These are phyloP conservation scores for Acleris cristana DNA, from an alignment of 2,888 invertebrate genomes.

Conservation along the genomic window DNA sequence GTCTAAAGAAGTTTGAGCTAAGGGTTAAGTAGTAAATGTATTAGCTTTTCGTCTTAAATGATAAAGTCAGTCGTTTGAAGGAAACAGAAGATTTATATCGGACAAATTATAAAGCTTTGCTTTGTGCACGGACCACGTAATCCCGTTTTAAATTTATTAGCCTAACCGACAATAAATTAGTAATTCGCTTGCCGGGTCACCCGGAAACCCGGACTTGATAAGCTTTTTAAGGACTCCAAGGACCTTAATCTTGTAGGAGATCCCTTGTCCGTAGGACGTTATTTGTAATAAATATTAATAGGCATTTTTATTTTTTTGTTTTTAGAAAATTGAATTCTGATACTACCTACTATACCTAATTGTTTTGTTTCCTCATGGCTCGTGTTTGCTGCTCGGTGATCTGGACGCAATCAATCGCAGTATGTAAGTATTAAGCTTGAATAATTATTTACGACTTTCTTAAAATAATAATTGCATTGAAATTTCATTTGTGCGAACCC, in stretches of 20 bases:
- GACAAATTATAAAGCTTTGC: slow-evolving; percentile 79
- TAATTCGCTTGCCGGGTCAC: slow-evolving; percentile 74
- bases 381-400: slow-evolving; percentile 45
- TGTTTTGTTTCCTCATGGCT: slow-evolving; percentile 58
- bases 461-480: background rate
- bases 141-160: slow-evolving; percentile 82
- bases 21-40: slow-evolving; percentile 5
- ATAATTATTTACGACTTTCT: slow-evolving; percentile 11
- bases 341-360: slow-evolving; percentile 35
- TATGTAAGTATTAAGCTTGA: slow-evolving; percentile 65
- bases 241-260: slow-evolving; percentile 45
- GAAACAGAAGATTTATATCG: slow-evolving; percentile 72
- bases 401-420: slow-evolving; percentile 55
- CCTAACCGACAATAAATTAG: slow-evolving; percentile 78
- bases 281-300: slow-evolving; percentile 33
- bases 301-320: slow-evolving; percentile 1
- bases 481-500: too few relatives aligned
- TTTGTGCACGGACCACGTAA: slow-evolving; percentile 75
- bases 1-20: background rate
- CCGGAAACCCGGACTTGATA: slow-evolving; percentile 74
- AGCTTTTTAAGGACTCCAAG: slow-evolving; percentile 63
- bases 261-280: slow-evolving; percentile 29
- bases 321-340: slow-evolving; percentile 33
- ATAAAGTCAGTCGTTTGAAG: slow-evolving; percentile 63
- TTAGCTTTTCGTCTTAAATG: slow-evolving; percentile 42